Evolutionary conservation across 2,888 invertebrate genomes (phyloP).

Genomic region (Epinotia demarniana): DNA sequence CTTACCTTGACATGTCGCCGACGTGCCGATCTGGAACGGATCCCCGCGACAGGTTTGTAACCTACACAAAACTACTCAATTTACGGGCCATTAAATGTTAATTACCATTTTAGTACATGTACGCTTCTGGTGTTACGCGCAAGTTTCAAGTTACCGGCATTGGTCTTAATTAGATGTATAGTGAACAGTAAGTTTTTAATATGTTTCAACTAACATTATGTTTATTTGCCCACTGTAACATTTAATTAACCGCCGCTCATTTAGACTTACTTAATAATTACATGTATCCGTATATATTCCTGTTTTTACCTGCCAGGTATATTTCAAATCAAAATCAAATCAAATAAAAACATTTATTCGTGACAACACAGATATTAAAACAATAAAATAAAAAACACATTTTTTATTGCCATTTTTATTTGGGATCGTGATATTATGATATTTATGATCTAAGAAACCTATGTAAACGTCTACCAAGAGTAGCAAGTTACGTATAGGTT

Average conservation of each 20-base stretch:
- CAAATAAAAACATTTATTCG: too few relatives aligned
- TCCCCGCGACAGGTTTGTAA: conserved; percentile 58
- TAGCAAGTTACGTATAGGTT: neutral
- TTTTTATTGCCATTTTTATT: too few relatives aligned
- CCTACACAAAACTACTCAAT: conserved; percentile 29
- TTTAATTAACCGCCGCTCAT: too few relatives aligned
- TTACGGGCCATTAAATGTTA: conserved; percentile 28
- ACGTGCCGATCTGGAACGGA: conserved; percentile 55
- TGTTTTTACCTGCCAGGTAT: too few relatives aligned
- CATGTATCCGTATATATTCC: too few relatives aligned
- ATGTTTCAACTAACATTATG: neutral
- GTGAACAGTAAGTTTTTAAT: neutral
- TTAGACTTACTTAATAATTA: too few relatives aligned
- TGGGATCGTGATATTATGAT: neutral
- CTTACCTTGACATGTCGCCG: conserved; percentile 61
- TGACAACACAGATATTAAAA: too few relatives aligned
- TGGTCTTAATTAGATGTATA: conserved; percentile 22
- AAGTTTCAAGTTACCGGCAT: neutral
- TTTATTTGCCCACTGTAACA: too few relatives aligned
- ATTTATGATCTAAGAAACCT: neutral
- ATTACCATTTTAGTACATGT: conserved; percentile 22
- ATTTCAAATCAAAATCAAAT: too few relatives aligned
- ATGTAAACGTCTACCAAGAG: neutral
- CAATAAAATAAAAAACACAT: too few relatives aligned
- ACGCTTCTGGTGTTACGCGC: conserved; percentile 36